A percentile compares a stretch with the other conserved stretches of the same genome.
These are phyloP conservation scores for Candidula unifasciata DNA, from an alignment of 2,888 invertebrate genomes.

Conservation along the genomic window DNA sequence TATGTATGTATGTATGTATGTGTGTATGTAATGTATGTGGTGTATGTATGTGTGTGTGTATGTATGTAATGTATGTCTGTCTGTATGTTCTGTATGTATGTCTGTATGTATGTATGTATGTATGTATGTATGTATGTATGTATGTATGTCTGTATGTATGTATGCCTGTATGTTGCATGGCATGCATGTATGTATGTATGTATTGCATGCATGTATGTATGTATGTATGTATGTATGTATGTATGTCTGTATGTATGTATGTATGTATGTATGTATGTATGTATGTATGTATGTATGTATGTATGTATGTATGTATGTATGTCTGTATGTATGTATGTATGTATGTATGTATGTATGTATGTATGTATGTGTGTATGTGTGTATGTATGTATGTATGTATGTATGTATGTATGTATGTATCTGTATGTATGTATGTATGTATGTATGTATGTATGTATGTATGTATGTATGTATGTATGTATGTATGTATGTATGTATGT, in stretches of 20 bases:
- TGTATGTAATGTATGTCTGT: neutral
- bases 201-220: neutral
- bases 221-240: neutral
- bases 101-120: slow-evolving; percentile 6
- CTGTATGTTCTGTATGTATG: neutral
- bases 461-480: neutral
- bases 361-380: neutral
- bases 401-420: neutral
- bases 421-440: slow-evolving; percentile 1
- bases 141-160: slow-evolving; percentile 1
- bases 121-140: neutral
- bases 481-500: neutral
- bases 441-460: slow-evolving; percentile 2
- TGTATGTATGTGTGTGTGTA: neutral
- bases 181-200: neutral
- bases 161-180: neutral
- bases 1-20: slow-evolving; percentile 2
- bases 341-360: no score
- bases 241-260: neutral
- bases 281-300: slow-evolving; percentile 1
- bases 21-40: neutral
- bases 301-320: neutral
- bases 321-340: neutral
- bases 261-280: neutral
- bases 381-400: neutral